Evolutionary conservation across 2,888 invertebrate genomes (phyloP).

Genomic region (Lobophora halterata): DNA sequence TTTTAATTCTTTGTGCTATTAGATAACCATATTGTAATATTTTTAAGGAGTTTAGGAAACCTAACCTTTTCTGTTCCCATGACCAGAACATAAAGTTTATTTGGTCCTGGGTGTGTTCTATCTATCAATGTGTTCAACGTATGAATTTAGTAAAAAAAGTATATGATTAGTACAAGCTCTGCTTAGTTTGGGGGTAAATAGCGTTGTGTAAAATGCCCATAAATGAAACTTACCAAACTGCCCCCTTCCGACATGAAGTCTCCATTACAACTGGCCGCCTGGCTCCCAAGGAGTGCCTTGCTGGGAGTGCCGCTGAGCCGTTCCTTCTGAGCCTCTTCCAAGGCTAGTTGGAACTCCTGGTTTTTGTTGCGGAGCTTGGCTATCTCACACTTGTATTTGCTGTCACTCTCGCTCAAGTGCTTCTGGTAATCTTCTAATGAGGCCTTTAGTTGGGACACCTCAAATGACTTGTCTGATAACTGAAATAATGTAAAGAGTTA

Average conservation of each 20-base stretch:
- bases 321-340: slow-evolving; percentile 70
- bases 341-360: slow-evolving; percentile 68
- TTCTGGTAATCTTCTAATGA: slow-evolving; percentile 85
- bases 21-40: no score
- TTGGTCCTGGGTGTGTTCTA: no score
- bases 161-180: no score
- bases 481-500: slow-evolving; percentile 44
- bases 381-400: slow-evolving; percentile 80
- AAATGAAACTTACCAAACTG: slow-evolving; percentile 73
- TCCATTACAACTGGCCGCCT: slow-evolving; percentile 71
- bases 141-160: slow-evolving; percentile 9
- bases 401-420: slow-evolving; percentile 82
- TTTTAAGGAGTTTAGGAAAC: no score
- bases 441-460: slow-evolving; percentile 84
- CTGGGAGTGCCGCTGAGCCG: slow-evolving; percentile 58
- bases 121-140: no score
- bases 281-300: slow-evolving; percentile 63
- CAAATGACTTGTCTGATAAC: slow-evolving; percentile 89
- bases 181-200: no score
- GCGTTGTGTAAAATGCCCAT: slow-evolving; percentile 7
- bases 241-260: slow-evolving; percentile 80
- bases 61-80: no score
- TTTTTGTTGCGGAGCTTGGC: slow-evolving; percentile 81
- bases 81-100: no score
- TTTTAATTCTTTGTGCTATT: no score